phyloP scores from a whole-genome alignment of 2,797 vertebrate species.

The Thamnophis elegans region DNA sequence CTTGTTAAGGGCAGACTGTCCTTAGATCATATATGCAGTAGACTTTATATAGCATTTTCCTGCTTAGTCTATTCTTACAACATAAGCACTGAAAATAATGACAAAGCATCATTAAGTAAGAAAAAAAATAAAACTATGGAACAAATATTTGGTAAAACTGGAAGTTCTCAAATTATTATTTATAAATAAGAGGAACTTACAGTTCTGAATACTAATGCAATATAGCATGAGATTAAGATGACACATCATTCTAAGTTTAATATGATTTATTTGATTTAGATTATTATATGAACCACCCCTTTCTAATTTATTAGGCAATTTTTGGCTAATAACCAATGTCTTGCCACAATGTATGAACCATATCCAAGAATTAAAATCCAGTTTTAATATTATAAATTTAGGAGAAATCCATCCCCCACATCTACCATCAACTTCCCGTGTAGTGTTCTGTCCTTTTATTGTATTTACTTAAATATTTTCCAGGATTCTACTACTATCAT shows the following conservation, averaged over 20 bases:
- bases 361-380: background rate
- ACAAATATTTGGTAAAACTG: conserved; percentile 15
- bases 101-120: background rate
- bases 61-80: background rate
- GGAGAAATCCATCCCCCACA: too few relatives aligned
- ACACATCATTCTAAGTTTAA: background rate
- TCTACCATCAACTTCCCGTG: background rate
- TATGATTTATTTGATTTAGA: background rate
- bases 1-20: background rate
- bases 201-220: background rate
- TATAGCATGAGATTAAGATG: background rate
- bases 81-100: background rate
- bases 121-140: background rate
- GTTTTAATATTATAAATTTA: background rate
- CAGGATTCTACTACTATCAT: background rate
- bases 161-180: conserved; percentile 12
- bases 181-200: background rate
- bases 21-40: background rate
- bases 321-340: background rate
- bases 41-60: background rate
- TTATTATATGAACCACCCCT: background rate
- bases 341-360: background rate
- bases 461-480: background rate
- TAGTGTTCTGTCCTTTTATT: background rate
- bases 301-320: background rate